Percentiles rank a stretch among this genome's conserved stretches.
Evolutionary conservation across 37 sponge, comb jelly and placozoan species (phyloP).

Genomic region (Ephydatia muelleri): DNA sequence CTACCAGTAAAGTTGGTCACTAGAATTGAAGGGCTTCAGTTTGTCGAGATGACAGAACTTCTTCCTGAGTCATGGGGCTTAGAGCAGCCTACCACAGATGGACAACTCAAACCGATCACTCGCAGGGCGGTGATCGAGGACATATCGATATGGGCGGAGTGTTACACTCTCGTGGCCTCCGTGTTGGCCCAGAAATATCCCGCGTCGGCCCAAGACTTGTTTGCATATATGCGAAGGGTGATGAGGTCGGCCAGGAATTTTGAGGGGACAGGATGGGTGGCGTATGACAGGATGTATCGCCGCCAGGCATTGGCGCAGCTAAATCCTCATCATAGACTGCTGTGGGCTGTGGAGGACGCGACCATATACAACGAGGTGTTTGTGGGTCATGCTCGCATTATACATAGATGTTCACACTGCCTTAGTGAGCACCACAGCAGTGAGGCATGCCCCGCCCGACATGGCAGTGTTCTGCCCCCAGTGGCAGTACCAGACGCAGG

Average conservation of each 20-base stretch:
- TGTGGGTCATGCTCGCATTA: conserved; percentile 10
- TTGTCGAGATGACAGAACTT: conserved; percentile 4
- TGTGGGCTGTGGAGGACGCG: not conserved
- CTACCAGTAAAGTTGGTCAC: not conserved
- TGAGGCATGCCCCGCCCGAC: not conserved
- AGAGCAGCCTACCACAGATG: not conserved
- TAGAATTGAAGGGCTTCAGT: conserved; percentile 3
- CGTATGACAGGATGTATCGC: conserved; percentile 16
- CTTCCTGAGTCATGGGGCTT: not conserved
- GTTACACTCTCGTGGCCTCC: not conserved
- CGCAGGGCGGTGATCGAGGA: not conserved
- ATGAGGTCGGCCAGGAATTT: not conserved
- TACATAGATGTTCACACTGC: conserved; percentile 12
- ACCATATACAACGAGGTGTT: conserved; percentile 23
- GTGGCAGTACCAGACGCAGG: too few species aligned
- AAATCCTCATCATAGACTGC: not conserved
- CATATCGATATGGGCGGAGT: conserved; percentile 2
- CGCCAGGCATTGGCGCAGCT: conserved; percentile 3
- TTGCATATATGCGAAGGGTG: conserved; percentile 2
- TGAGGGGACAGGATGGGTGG: conserved; percentile 5
- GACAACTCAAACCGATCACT: not conserved
- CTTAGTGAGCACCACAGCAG: conserved; percentile 1
- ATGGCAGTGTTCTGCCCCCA: too few species aligned
- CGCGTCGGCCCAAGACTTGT: not conserved
- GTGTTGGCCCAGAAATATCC: conserved; percentile 1